phyloP scores from a whole-genome alignment of 2,888 invertebrate genomes.

The Himalopsyche anomala region DNA sequence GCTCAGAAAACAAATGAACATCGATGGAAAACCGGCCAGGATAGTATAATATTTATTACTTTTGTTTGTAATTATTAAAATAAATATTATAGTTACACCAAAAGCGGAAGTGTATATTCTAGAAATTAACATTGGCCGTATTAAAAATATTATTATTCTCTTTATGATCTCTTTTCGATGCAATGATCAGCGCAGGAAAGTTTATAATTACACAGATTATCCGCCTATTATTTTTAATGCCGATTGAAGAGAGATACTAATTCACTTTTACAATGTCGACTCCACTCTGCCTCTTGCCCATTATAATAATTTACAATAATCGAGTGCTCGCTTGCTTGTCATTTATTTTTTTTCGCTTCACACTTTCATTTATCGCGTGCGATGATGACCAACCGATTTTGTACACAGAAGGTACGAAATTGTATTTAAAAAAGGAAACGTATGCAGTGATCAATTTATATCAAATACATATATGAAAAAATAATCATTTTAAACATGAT shows the following conservation, averaged over 20 bases:
- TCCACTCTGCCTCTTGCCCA: slow-evolving; percentile 9
- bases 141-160: not conserved
- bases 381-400: slow-evolving; percentile 3
- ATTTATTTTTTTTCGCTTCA: slow-evolving; percentile 23
- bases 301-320: slow-evolving; percentile 25
- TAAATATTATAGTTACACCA: no score
- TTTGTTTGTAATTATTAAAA: no score
- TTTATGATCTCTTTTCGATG: slow-evolving; percentile 17
- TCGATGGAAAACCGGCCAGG: no score
- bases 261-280: not conserved
- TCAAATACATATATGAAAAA: not conserved
- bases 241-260: no score
- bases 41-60: no score
- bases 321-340: slow-evolving; percentile 6
- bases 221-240: no score
- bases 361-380: slow-evolving; percentile 40
- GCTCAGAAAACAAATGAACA: no score
- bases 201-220: not conserved
- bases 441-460: not conserved
- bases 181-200: not conserved
- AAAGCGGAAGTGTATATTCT: no score
- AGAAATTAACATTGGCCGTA: not conserved
- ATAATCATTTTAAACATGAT: no score
- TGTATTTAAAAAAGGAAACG: not conserved
- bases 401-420: not conserved